Evolutionary conservation across 2,113 vertebrate species (phyloP), one percentile per base, ranked within the genome.

Genomic region (Centropus bengalensis): DNA sequence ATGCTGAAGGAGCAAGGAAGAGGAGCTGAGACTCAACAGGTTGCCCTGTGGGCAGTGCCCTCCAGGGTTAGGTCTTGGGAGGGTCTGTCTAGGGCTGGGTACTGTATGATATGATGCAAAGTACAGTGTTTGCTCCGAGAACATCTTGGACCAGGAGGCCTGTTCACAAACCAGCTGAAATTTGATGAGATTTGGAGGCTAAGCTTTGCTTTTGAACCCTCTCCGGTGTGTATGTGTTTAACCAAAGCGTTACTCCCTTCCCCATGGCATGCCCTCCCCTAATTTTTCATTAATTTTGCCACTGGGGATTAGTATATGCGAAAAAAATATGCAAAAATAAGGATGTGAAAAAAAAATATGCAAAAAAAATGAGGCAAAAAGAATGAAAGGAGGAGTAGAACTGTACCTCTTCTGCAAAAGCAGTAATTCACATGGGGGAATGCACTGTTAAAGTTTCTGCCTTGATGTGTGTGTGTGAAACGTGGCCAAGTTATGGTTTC

Each of bases 401-500:
- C 55, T 12, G 70, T 67, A 80, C 75, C 84, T 88, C 93, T 93
- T 33, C 87, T 94, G 87, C 51, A 81, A 76, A 82, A 73, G 49
- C 89, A 79, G 13, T 74, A 89, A 79, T 70, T 94, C 87, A 91
- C 82, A 63, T 9, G 23, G 52, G 70, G 68, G 92, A 97, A 91
- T 5, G 51, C 1, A 2, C 91, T 62, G 74, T 71, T 94, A 42
- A 51, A 89, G 52, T 93, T 87, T 93, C 93, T 93, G 95, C 75
- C 89, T 94, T 91, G 95, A 95, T n/a, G 67, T 93, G 78, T 59
- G 51, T 9, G 60, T 89, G 91, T 96, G 94, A 96, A 96, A 96
- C 59, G 10, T 52, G 91, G 94, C 96, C 95, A 95, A 94, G 95
- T 96, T 92, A 82, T 95, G 95, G 96, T 96, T 97, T 96, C 94